Evolutionary conservation across 2,888 invertebrate species (phyloP).

Genomic region (Cinara cedri): DNA sequence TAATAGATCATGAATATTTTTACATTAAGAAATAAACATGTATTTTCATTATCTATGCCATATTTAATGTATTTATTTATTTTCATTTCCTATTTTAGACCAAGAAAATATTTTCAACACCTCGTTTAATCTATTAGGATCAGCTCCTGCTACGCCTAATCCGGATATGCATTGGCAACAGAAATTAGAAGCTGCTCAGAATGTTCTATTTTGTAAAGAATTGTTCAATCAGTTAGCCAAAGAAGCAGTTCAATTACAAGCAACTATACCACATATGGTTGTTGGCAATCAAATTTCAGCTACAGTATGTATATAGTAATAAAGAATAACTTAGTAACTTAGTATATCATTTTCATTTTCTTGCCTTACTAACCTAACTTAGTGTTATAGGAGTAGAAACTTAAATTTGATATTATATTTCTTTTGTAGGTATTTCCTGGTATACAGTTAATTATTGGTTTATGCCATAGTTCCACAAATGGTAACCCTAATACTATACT

Average conservation of each 20-base stretch:
- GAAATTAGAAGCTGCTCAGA: conserved; percentile 95
- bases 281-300: conserved; percentile 97
- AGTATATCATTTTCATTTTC: no score
- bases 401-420: conserved; percentile 8
- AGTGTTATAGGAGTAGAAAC: neutral
- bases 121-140: conserved; percentile 77
- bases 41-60: neutral
- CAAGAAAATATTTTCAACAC: conserved; percentile 89
- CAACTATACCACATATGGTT: conserved; percentile 94
- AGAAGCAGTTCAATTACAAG: conserved; percentile 91
- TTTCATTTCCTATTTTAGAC: conserved; percentile 66
- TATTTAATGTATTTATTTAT: neutral
- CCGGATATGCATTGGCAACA: conserved; percentile 91
- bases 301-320: conserved; percentile 69
- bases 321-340: neutral
- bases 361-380: no score
- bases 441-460: conserved; percentile 87
- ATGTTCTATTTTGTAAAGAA: conserved; percentile 96
- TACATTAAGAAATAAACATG: neutral
- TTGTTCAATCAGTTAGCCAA: conserved; percentile 91
- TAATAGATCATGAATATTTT: neutral
- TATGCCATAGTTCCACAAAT: conserved; percentile 82
- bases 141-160: conserved; percentile 75
- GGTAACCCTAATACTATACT: conserved; percentile 62
- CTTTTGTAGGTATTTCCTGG: conserved; percentile 80